Conservation (phyloP, 2,888 invertebrate species). For the Matsumyia berberina region DNA sequence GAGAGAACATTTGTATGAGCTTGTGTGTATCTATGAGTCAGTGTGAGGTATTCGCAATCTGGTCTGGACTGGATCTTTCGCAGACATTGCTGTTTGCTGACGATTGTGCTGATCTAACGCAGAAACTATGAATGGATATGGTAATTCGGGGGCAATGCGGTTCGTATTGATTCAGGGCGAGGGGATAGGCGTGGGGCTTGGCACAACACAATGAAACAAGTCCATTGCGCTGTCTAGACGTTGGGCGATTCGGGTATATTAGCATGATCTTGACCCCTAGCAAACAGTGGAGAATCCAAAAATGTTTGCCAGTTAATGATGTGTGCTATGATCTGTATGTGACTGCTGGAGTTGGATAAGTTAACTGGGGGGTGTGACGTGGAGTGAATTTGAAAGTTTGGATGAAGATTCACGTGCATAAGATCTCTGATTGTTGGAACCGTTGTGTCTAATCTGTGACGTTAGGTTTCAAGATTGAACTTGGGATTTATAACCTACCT, state of each 20-base stretch:
- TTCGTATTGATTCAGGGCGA: not conserved
- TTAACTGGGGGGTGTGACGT: too few relatives aligned
- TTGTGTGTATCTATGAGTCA: constrained; percentile 65
- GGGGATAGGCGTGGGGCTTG: not conserved
- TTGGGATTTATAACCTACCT: too few relatives aligned
- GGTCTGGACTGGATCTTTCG: constrained; percentile 38
- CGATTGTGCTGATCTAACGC: constrained; percentile 56
- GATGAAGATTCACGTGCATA: too few relatives aligned
- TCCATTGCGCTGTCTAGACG: constrained; percentile 59
- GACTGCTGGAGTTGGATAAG: constrained; percentile 12
- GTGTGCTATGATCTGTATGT: constrained; percentile 20
- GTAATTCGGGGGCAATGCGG: constrained; percentile 8
- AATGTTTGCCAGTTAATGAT: constrained; percentile 16
- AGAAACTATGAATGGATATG: constrained; percentile 62
- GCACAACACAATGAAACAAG: constrained; percentile 22
- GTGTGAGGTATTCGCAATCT: constrained; percentile 20
- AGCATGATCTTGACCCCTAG: constrained; percentile 60
- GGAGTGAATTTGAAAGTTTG: too few relatives aligned
- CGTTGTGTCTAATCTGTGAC: too few relatives aligned
- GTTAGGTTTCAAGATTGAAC: too few relatives aligned
- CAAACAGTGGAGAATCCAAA: constrained; percentile 2
- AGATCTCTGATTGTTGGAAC: too few relatives aligned
- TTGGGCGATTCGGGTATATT: constrained; percentile 38
- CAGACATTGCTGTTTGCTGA: constrained; percentile 16
- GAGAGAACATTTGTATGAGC: not conserved